phyloP scores from a whole-genome alignment of 2,888 invertebrate genomes.

The Gryllus longicercus region DNA sequence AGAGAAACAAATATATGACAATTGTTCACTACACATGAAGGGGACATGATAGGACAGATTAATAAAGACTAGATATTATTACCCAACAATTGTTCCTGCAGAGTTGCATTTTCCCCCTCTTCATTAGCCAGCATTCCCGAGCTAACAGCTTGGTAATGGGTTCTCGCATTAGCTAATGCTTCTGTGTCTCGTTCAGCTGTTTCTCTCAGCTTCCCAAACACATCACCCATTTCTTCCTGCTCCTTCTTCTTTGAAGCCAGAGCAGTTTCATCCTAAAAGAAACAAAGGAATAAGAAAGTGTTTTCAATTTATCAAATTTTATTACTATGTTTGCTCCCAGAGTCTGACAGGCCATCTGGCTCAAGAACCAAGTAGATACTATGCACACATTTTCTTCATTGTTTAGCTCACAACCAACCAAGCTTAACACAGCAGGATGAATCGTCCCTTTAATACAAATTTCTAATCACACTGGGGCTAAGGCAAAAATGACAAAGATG shows the following conservation, averaged over 20 bases:
- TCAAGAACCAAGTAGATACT: too few species aligned
- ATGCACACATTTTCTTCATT: too few species aligned
- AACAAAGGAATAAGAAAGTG: too few species aligned
- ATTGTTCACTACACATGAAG: too few species aligned
- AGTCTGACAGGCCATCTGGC: too few species aligned
- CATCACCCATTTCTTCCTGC: conserved; percentile 57
- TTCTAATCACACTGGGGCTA: too few species aligned
- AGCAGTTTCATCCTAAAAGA: conserved; percentile 55
- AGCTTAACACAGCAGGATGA: too few species aligned
- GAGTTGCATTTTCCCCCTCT: conserved; percentile 68
- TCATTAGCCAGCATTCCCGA: conserved; percentile 77
- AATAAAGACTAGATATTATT: conserved; percentile 37
- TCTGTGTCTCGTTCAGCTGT: conserved; percentile 64
- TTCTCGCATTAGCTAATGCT: conserved; percentile 69
- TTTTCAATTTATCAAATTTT: too few species aligned
- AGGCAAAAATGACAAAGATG: too few species aligned
- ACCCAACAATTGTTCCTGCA: conserved; percentile 88
- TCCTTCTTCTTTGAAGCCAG: conserved; percentile 59
- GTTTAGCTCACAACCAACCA: too few species aligned
- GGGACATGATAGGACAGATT: background rate
- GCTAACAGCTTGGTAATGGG: conserved; percentile 77
- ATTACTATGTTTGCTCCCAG: too few species aligned
- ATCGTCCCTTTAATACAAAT: too few species aligned
- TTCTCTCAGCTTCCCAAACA: conserved; percentile 65
- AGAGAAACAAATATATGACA: background rate